These are phyloP conservation scores for Canis aureus DNA, from an alignment of 2,113 vertebrate genomes.

Conservation along the genomic window DNA sequence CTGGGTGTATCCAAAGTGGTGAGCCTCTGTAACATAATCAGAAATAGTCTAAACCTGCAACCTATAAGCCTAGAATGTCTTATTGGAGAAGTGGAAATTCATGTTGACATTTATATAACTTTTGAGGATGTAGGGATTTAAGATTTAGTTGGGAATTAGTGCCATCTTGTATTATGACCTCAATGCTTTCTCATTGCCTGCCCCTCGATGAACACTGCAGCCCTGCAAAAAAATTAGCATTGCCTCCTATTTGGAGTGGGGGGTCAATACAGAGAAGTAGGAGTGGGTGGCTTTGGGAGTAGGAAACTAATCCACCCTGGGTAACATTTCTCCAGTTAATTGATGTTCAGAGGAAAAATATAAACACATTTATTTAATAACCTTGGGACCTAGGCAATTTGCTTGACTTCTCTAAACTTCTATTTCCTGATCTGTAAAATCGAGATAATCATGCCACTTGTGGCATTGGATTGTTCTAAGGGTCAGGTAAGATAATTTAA, in stretches of 20 bases:
- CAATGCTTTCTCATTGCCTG: not conserved
- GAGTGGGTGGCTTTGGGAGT: not conserved
- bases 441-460: not conserved
- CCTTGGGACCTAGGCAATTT: not conserved
- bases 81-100: not conserved
- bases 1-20: not conserved
- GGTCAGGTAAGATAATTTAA: not conserved
- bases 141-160: not conserved
- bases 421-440: not conserved
- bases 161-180: not conserved
- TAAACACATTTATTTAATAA: not conserved
- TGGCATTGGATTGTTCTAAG: not conserved
- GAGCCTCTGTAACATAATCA: not conserved
- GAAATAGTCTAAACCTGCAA: not conserved
- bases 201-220: accelerated
- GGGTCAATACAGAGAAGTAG: not conserved
- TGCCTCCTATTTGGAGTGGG: not conserved
- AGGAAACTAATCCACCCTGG: not conserved
- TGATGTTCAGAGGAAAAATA: not conserved
- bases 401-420: not conserved
- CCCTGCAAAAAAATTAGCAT: not conserved
- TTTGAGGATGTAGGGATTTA: not conserved
- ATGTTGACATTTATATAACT: not conserved
- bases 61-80: not conserved
- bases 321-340: not conserved